Evolutionary conservation across 92 coral and sea anemone species (phyloP).

Genomic region (Pocillopora grandis): DNA sequence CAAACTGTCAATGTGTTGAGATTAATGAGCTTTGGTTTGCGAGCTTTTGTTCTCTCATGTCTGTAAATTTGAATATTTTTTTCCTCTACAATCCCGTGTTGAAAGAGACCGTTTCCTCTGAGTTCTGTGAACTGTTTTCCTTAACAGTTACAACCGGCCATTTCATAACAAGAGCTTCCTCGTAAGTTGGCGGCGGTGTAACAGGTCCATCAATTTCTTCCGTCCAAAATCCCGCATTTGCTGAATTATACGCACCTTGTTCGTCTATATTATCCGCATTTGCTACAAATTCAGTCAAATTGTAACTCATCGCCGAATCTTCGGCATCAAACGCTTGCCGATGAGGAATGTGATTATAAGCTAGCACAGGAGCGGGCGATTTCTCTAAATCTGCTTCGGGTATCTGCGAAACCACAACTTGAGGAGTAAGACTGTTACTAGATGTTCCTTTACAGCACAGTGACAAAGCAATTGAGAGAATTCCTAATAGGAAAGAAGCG

Average conservation of each 20-base stretch:
- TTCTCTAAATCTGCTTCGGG: constrained; percentile 72
- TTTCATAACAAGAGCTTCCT: constrained; percentile 73
- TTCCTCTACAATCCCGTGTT: constrained; percentile 19
- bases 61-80: background rate
- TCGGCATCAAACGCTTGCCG: constrained; percentile 35
- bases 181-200: constrained; percentile 77
- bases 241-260: background rate
- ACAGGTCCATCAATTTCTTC: constrained; percentile 30
- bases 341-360: constrained; percentile 37
- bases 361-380: constrained; percentile 60
- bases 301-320: background rate
- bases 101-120: constrained; percentile 1
- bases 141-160: constrained; percentile 26
- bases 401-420: constrained; percentile 65
- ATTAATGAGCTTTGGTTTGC: background rate
- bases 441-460: constrained; percentile 50
- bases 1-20: background rate
- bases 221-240: constrained; percentile 19
- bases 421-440: constrained; percentile 36
- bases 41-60: background rate
- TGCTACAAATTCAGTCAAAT: constrained; percentile 9
- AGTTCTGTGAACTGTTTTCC: constrained; percentile 15
- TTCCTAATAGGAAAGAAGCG: constrained; percentile 62
- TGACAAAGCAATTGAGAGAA: constrained; percentile 63
- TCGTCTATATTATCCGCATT: constrained; percentile 9